Evolutionary conservation across 1,140 invertebrate genomes (phyloP), one percentile per base, ranked within the genome.

Genomic region (Scaptomyza montana): DNA sequence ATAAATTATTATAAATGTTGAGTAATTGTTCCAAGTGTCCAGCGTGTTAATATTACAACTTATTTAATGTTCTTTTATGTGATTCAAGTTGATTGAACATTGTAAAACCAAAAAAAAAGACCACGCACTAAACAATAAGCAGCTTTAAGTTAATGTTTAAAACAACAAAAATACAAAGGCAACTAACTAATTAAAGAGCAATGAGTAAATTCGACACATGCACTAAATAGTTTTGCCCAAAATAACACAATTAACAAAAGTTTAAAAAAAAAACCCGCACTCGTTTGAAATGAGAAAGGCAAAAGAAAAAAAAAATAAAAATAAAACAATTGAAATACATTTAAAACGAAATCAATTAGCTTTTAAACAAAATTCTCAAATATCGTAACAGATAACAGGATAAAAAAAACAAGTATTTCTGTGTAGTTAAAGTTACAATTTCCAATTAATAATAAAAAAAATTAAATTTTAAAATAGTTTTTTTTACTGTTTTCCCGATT

Each of bases 141-240:
- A 87, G 78, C 68, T 82, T 86, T 86, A 86, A 87, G 82, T 87
- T 86, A 82, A 87, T 81, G 64, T 81, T 71, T 78, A 81, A 79
- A 77, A 51, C 43, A 33, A 28, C 39, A 57, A 16, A 66, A 67
- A 49, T 49, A 25, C 21, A 25, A 50, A 50, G 5, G 55, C 47
- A 49, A 85, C 66, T 80, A 76, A 71, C 82, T 86, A 87, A 81
- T 82, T 87, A 76, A 73, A 72, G 55, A 66, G 43, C 21, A 59
- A 30, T 59, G 10, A 76, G 51, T 19, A 43, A 77, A 75, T 57
- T 61, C 64, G 66, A 70, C 75, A 86, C 81, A 87, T 73, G 82
- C 81, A 87, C 82, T 82, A 86, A 86, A 81, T 86, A 85, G 78
- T 80, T 86, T 86, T 74, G 77, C 65, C 61, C 63, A 80, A 68